Evolutionary conservation across 2,113 vertebrate genomes (phyloP).

Genomic region (Myrmecophaga tridactyla): DNA sequence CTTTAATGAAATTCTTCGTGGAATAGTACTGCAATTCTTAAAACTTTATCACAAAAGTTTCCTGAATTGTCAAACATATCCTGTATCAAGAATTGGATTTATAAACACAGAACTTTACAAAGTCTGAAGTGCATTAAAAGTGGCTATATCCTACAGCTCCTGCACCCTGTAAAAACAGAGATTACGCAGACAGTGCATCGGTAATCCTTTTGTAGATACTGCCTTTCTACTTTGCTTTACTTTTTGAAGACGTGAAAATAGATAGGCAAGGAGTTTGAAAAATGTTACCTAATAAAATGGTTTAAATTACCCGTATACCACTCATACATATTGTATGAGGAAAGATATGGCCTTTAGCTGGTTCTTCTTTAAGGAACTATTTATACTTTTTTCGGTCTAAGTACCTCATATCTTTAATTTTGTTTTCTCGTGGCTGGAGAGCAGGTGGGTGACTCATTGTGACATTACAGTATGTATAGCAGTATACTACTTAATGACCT

Average conservation of each 20-base stretch:
- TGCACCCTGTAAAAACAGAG: background rate
- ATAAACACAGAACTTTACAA: background rate
- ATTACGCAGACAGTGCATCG: too few relatives aligned
- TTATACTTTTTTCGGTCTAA: background rate
- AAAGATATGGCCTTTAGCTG: background rate
- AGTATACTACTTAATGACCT: background rate
- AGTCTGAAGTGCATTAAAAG: background rate
- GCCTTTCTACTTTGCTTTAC: background rate
- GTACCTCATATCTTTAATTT: background rate
- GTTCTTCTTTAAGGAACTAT: background rate
- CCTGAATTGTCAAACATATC: background rate
- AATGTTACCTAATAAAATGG: background rate
- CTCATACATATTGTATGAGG: background rate
- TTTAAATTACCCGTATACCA: background rate
- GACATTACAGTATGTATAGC: background rate
- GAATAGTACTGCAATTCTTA: background rate
- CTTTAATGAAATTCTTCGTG: background rate
- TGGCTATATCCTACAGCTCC: background rate
- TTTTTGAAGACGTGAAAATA: background rate
- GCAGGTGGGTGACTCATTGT: background rate
- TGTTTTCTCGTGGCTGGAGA: background rate
- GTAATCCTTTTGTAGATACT: background rate
- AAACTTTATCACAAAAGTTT: background rate
- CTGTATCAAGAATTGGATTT: background rate
- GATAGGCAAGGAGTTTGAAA: background rate